These are phyloP conservation scores for Cyprinus carpio DNA, from an alignment of 2,113 vertebrate genomes.

Conservation along the genomic window DNA sequence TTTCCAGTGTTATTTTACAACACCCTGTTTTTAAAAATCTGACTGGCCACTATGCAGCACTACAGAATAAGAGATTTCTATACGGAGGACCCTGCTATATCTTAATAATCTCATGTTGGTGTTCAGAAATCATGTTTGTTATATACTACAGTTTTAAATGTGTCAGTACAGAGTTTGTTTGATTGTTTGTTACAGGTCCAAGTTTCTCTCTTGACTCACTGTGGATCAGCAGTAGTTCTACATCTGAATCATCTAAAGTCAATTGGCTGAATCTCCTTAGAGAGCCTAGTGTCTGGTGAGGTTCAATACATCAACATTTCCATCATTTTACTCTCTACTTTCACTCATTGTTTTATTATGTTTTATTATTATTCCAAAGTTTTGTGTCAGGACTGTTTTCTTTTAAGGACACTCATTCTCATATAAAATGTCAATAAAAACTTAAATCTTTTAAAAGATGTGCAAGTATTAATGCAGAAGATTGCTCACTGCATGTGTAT, in stretches of 20 bases:
- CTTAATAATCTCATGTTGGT: neutral
- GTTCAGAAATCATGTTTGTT: neutral
- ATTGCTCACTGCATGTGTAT: slow-evolving; percentile 2
- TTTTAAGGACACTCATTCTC: neutral
- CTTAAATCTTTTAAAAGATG: neutral
- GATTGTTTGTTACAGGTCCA: slow-evolving; percentile 5
- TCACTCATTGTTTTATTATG: neutral
- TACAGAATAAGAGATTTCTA: neutral
- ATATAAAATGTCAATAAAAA: neutral
- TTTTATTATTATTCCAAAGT: neutral
- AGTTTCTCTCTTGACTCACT: neutral
- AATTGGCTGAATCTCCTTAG: slow-evolving; percentile 78
- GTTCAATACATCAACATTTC: neutral
- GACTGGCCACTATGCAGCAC: neutral
- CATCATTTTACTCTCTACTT: neutral
- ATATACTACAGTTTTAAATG: neutral
- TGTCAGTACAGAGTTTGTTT: neutral
- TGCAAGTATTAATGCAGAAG: neutral
- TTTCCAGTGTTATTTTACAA: slow-evolving; percentile 8
- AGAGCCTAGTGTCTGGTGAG: slow-evolving; percentile 83
- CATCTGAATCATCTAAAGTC: slow-evolving; percentile 53
- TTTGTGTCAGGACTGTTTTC: neutral
- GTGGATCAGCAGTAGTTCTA: neutral
- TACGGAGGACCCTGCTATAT: neutral
- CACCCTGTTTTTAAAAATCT: neutral